Conservation (phyloP, 2,113 vertebrate species). For the Anoura caudifer region DNA sequence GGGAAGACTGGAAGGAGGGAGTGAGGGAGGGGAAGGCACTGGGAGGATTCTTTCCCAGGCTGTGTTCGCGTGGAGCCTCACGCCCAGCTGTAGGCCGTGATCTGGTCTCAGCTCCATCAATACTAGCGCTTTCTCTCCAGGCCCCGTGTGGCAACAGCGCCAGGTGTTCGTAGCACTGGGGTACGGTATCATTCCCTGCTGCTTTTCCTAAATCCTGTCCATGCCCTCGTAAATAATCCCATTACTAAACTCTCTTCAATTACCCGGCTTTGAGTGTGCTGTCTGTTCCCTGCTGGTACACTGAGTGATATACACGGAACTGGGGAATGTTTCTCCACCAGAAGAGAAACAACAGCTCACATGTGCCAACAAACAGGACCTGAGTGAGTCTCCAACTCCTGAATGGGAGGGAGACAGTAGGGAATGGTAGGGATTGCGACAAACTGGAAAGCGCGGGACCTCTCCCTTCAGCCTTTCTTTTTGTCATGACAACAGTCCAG, state of each 20-base stretch:
- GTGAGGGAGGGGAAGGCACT: neutral
- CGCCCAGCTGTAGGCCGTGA: neutral
- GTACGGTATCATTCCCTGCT: neutral
- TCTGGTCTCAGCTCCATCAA: neutral
- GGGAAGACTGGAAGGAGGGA: neutral
- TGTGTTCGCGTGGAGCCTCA: rapidly evolving
- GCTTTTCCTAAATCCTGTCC: neutral
- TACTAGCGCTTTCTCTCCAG: neutral
- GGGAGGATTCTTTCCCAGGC: neutral
- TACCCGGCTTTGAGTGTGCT: neutral
- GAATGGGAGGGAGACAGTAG: neutral
- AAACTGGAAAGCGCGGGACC: neutral
- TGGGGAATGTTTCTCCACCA: neutral
- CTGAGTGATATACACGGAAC: neutral
- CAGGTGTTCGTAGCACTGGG: neutral
- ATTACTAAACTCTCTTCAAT: neutral
- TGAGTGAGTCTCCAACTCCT: neutral
- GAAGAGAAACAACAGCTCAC: neutral
- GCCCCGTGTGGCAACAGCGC: neutral
- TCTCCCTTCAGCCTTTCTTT: neutral
- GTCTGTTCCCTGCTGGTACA: neutral
- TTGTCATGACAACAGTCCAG: neutral
- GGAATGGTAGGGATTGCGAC: neutral
- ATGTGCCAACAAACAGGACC: neutral
- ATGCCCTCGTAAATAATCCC: neutral